These are phyloP conservation scores for Caenorhabditis doughertyi DNA, from an alignment of 2,888 invertebrate genomes.

Conservation along the genomic window DNA sequence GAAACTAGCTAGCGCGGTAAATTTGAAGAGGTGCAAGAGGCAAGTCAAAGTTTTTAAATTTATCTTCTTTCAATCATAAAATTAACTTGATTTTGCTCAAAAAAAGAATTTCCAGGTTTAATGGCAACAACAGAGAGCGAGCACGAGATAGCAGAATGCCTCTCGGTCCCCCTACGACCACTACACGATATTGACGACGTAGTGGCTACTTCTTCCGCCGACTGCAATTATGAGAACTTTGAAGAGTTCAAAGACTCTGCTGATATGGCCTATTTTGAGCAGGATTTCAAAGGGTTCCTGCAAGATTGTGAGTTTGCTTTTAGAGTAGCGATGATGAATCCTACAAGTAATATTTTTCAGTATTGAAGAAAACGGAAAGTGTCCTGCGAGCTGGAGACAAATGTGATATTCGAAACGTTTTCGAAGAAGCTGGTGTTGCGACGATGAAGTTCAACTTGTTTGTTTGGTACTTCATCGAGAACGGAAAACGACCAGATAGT, in stretches of 20 bases:
- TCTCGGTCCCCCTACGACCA: conserved; percentile 9
- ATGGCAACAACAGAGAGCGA: conserved; percentile 33
- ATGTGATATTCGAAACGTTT: conserved; percentile 35
- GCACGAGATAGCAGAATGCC: conserved; percentile 31
- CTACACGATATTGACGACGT: conserved; percentile 51
- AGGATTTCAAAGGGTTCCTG: conserved; percentile 24
- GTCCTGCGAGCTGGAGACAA: conserved; percentile 16
- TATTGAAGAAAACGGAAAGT: conserved; percentile 22
- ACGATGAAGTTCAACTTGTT: conserved; percentile 48
- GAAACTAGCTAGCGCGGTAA: conserved; percentile 35
- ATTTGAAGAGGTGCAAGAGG: too few species aligned
- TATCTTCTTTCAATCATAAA: background rate
- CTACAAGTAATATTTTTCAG: conserved; percentile 9
- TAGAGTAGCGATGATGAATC: background rate
- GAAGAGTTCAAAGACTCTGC: conserved; percentile 42
- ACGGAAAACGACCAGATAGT: conserved; percentile 29
- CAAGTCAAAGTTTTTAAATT: background rate
- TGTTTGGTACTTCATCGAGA: conserved; percentile 54
- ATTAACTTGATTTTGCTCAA: background rate
- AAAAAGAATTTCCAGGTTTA: background rate
- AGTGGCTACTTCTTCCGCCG: conserved; percentile 39
- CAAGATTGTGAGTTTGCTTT: conserved; percentile 41
- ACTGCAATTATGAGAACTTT: conserved; percentile 57
- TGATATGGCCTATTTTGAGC: conserved; percentile 40
- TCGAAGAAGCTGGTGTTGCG: conserved; percentile 25